A percentile compares a stretch with the other conserved stretches of the same genome.
Conservation (phyloP, 23 tunicate species). For the Halocynthia aurantium region DNA sequence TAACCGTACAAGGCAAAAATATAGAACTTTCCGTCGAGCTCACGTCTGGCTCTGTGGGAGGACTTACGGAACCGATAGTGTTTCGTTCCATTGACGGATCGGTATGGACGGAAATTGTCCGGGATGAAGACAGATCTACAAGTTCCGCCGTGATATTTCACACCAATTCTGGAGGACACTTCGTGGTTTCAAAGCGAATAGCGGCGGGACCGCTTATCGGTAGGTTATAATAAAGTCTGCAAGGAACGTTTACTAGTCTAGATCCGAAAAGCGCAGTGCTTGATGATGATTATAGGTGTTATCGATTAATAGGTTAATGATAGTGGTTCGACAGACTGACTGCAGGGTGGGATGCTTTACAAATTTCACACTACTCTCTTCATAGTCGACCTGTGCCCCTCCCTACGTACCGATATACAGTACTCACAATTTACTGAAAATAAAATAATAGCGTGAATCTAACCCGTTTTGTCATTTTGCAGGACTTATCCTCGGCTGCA, state of each 20-base stretch:
- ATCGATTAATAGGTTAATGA: background rate
- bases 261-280: background rate
- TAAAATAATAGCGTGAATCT: background rate
- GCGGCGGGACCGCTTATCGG: constrained; percentile 73
- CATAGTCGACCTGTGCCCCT: background rate
- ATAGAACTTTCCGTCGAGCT: background rate
- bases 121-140: constrained; percentile 5
- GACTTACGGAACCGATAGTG: constrained; percentile 33
- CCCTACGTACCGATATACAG: no score
- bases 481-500: constrained; percentile 42
- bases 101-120: constrained; percentile 35
- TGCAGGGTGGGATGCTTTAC: background rate
- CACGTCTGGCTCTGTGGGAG: constrained; percentile 11
- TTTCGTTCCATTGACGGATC: constrained; percentile 37
- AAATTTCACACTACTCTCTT: background rate
- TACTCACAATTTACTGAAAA: no score
- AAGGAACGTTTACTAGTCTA: background rate
- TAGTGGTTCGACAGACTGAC: background rate
- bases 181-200: constrained; percentile 41
- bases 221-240: background rate
- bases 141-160: constrained; percentile 24
- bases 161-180: constrained; percentile 62
- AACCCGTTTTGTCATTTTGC: constrained; percentile 14
- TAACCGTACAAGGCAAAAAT: background rate
- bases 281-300: background rate